phyloP scores from a whole-genome alignment of 2,113 vertebrate genomes.

The Anas platyrhynchos region DNA sequence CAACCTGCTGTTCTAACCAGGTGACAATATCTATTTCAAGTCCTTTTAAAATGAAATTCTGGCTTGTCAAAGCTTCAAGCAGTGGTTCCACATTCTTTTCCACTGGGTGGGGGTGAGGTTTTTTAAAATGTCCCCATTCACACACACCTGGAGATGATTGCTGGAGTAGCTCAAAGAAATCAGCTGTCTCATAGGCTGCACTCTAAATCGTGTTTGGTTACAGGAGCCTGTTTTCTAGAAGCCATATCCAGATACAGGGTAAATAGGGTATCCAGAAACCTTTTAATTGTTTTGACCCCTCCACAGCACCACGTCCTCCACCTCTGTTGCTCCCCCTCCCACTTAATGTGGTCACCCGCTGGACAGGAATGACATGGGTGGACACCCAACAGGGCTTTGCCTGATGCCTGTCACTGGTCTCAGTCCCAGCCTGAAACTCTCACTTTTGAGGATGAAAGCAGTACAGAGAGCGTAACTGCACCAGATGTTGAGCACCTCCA shows the following conservation, averaged over 20 bases:
- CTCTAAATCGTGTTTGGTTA: background rate
- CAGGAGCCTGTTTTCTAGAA: background rate
- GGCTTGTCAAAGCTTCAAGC: background rate
- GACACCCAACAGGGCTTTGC: background rate
- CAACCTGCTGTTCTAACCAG: background rate
- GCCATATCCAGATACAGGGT: background rate
- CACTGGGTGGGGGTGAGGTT: background rate
- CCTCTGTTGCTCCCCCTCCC: background rate
- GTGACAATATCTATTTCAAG: background rate
- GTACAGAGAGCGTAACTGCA: background rate
- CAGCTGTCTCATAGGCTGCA: background rate
- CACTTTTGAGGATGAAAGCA: background rate
- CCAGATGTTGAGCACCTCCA: background rate
- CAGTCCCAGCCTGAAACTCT: background rate
- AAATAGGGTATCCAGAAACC: background rate
- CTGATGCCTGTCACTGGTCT: background rate
- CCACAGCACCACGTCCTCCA: rapidly evolving
- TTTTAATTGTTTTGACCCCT: background rate
- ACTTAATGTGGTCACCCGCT: background rate
- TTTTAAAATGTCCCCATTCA: background rate
- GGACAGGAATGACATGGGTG: background rate
- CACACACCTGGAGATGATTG: background rate
- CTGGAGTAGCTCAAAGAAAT: conserved; percentile 6
- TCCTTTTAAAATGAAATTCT: background rate
- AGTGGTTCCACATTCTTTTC: background rate